These are phyloP conservation scores for Melanotaenia maccullochi DNA, from an alignment of 2,797 vertebrate genomes.

Conservation along the genomic window DNA sequence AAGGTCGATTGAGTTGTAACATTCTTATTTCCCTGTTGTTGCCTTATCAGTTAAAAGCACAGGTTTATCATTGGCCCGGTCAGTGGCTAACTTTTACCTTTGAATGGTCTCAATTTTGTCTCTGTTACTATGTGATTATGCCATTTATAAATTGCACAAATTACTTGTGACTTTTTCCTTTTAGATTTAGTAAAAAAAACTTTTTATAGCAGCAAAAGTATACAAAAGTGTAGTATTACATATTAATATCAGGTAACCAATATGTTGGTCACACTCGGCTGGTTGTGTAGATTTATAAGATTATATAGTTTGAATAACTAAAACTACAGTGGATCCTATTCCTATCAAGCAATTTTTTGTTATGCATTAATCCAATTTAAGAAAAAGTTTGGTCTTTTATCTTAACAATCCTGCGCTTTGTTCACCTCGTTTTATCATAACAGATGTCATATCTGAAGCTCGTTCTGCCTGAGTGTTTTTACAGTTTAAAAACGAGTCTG, in stretches of 20 bases:
- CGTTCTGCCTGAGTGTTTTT: background rate
- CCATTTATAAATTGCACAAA: background rate
- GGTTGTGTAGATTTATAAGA: background rate
- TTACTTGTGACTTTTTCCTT: background rate
- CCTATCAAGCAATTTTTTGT: background rate
- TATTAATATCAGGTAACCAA: background rate
- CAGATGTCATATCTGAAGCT: constrained; percentile 5
- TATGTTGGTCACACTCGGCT: background rate
- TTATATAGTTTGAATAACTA: background rate
- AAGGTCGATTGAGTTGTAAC: background rate
- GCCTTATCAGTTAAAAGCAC: background rate
- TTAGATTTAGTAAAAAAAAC: background rate
- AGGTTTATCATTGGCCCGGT: background rate
- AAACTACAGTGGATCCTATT: background rate
- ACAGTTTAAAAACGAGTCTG: constrained; percentile 12
- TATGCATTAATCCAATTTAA: background rate
- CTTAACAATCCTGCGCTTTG: background rate
- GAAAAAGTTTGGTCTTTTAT: background rate
- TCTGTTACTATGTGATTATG: background rate
- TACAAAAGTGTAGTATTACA: background rate
- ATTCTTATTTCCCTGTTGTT: background rate
- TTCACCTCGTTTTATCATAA: background rate
- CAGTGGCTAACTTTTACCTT: background rate
- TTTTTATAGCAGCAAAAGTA: background rate
- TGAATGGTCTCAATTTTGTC: background rate